A percentile compares a stretch with the other conserved stretches of the same genome.
phyloP scores from a whole-genome alignment of 2,113 vertebrate species.

The Ibidorhyncha struthersii region DNA sequence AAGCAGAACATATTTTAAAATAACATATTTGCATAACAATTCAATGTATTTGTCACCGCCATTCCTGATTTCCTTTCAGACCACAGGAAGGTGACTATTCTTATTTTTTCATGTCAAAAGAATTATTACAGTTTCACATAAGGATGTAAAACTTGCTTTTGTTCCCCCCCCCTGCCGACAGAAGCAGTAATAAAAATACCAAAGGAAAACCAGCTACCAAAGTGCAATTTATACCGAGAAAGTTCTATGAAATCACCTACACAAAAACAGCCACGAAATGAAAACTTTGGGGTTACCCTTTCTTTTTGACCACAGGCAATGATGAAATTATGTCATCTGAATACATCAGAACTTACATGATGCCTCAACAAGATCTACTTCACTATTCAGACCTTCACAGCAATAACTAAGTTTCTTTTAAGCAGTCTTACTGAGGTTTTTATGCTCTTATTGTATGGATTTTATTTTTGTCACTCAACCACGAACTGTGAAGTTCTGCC shows the following conservation, averaged over 20 bases:
- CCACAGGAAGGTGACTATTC: neutral
- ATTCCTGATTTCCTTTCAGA: neutral
- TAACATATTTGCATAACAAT: neutral
- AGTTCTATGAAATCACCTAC: rapidly evolving
- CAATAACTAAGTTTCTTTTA: neutral
- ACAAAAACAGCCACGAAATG: neutral
- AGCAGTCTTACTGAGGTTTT: neutral
- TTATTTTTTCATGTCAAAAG: neutral
- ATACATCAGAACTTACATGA: neutral
- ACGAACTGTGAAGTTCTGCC: neutral
- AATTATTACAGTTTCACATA: neutral
- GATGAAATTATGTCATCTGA: neutral
- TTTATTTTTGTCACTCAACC: neutral
- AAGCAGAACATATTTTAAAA: neutral
- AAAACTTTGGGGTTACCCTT: neutral
- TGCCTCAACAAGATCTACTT: neutral
- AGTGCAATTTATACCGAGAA: neutral
- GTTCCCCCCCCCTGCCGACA: neutral
- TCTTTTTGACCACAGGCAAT: neutral
- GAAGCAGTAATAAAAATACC: neutral
- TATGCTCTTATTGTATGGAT: neutral
- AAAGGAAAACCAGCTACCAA: neutral
- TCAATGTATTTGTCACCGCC: neutral
- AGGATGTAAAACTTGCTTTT: neutral
- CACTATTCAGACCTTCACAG: rapidly evolving